phyloP scores from a whole-genome alignment of 2,797 vertebrate genomes.

The Hirundo rustica region DNA sequence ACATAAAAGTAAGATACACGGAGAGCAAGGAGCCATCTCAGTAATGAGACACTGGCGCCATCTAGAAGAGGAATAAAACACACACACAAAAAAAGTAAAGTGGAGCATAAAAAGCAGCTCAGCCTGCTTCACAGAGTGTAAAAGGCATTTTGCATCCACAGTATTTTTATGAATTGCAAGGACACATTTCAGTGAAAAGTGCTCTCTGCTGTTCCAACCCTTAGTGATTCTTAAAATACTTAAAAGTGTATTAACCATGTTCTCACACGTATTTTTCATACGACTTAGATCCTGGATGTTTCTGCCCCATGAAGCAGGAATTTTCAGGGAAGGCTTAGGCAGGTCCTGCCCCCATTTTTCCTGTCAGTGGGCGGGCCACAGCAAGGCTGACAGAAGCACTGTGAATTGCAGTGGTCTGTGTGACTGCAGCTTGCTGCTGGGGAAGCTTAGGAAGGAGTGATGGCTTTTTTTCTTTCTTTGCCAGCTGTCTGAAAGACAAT shows the following conservation, averaged over 20 bases:
- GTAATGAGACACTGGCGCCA: constrained; percentile 42
- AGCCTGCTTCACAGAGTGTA: neutral
- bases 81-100: neutral
- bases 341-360: neutral
- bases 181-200: neutral
- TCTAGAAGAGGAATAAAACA: constrained; percentile 50
- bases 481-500: neutral
- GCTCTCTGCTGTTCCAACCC: neutral
- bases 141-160: neutral
- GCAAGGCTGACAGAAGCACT: neutral
- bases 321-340: neutral
- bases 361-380: neutral
- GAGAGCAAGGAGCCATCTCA: neutral
- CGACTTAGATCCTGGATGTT: neutral
- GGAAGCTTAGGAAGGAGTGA: neutral
- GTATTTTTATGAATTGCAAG: neutral
- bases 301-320: neutral
- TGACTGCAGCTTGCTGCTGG: neutral
- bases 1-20: neutral
- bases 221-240: neutral
- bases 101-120: neutral
- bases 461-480: neutral
- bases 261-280: neutral
- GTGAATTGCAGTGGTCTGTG: neutral
- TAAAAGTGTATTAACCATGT: neutral